Conservation (phyloP, 2,113 vertebrate genomes). For the Pimephales promelas region DNA sequence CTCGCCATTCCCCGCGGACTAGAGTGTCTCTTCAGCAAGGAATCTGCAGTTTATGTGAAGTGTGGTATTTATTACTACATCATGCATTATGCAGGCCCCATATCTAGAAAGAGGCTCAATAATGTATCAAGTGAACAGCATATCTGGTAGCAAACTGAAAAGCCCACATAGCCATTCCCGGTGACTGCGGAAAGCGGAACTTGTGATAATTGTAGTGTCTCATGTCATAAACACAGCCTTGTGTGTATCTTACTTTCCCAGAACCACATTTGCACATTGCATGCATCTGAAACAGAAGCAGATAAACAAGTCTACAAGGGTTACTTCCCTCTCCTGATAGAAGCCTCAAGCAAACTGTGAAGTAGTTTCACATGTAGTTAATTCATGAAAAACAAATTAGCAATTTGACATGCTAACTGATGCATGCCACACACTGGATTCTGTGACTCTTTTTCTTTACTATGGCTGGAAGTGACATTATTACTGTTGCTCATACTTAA, state of each 20-base stretch:
- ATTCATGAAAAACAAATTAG: constrained; percentile 25
- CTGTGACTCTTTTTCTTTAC: constrained; percentile 4
- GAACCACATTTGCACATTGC: background rate
- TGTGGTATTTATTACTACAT: constrained; percentile 47
- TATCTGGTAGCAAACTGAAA: constrained; percentile 7
- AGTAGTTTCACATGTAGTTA: constrained; percentile 1
- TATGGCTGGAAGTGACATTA: background rate
- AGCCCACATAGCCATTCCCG: constrained; percentile 19
- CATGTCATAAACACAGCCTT: background rate
- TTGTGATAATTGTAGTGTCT: background rate
- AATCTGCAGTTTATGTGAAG: constrained; percentile 50
- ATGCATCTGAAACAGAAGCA: background rate
- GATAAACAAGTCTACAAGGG: background rate
- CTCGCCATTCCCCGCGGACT: constrained; percentile 13
- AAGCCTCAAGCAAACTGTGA: constrained; percentile 6
- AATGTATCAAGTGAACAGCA: constrained; percentile 53
- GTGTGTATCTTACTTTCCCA: background rate
- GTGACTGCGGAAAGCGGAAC: constrained; percentile 17
- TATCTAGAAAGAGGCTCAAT: constrained; percentile 49
- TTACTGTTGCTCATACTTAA: background rate
- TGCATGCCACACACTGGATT: background rate
- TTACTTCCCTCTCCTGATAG: background rate
- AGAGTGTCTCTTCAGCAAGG: constrained; percentile 32
- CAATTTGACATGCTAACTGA: background rate
- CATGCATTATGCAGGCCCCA: constrained; percentile 59